Percentiles rank a stretch among this genome's conserved stretches.
Evolutionary conservation across 2,888 invertebrate species (phyloP).

Genomic region (Zygogramma bicolorata): DNA sequence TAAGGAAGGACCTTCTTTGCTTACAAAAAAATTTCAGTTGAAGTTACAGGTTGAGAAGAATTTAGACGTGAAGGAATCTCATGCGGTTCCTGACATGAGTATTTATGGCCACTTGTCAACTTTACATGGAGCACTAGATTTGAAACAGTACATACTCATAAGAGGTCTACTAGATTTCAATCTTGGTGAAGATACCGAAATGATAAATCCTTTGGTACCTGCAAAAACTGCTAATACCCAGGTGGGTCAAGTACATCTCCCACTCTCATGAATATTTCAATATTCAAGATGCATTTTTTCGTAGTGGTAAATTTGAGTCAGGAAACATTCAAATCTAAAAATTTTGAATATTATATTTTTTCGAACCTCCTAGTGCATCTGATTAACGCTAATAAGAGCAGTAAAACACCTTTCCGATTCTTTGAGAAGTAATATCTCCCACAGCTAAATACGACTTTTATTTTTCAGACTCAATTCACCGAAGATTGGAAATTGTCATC

Average conservation of each 20-base stretch:
- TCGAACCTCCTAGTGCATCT: no score
- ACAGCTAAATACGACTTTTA: neutral
- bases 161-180: conserved; percentile 90
- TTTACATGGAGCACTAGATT: conserved; percentile 84
- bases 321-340: no score
- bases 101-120: conserved; percentile 88
- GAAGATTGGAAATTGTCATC: conserved; percentile 84
- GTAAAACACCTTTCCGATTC: neutral
- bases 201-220: conserved; percentile 67
- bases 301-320: no score
- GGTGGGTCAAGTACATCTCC: conserved; percentile 45
- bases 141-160: conserved; percentile 88
- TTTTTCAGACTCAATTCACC: conserved; percentile 57
- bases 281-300: no score
- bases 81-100: conserved; percentile 83
- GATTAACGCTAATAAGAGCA: neutral
- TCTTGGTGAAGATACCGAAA: conserved; percentile 86
- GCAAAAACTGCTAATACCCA: conserved; percentile 55
- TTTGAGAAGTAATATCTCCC: neutral
- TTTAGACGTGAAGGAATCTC: conserved; percentile 71
- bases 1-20: conserved; percentile 75
- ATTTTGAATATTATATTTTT: no score
- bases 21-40: conserved; percentile 86
- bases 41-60: conserved; percentile 87
- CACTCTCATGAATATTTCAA: neutral